Percentiles rank a stretch among this genome's conserved stretches.
These are phyloP conservation scores for Tamandua tetradactyla DNA, from an alignment of 2,797 vertebrate species.

Conservation along the genomic window DNA sequence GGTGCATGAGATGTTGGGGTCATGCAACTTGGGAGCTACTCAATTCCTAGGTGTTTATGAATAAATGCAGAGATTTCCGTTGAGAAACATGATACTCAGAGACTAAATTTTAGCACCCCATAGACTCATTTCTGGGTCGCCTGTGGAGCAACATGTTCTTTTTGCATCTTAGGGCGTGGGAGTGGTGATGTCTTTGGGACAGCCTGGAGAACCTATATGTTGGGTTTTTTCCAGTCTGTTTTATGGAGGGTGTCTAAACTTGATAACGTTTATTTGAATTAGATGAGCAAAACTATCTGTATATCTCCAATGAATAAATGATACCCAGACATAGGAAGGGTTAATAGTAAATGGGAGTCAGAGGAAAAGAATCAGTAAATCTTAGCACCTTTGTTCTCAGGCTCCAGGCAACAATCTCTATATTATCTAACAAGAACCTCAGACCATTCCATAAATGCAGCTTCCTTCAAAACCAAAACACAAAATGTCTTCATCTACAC, in stretches of 20 bases:
- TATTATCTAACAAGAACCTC: not conserved
- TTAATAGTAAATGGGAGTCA: not conserved
- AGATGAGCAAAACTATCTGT: conserved; percentile 14
- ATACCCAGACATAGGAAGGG: not conserved
- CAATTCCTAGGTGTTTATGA: not conserved
- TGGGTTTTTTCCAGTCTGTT: not conserved
- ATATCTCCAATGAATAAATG: not conserved
- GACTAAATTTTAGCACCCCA: not conserved
- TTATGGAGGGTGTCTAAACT: not conserved
- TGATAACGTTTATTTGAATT: not conserved
- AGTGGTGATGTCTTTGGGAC: not conserved
- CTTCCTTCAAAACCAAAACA: not conserved
- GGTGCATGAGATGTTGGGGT: not conserved
- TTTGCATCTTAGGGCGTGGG: not conserved
- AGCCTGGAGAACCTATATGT: not conserved
- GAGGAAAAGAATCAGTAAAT: not conserved
- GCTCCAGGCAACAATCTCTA: not conserved
- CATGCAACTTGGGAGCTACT: not conserved
- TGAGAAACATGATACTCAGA: not conserved
- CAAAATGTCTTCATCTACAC: conserved; percentile 47
- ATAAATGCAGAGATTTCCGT: not conserved
- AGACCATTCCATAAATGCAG: not conserved
- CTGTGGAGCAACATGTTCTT: not conserved
- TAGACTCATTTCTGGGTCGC: not conserved
- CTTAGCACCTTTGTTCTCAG: not conserved